Evolutionary conservation across 2,113 vertebrate species (phyloP).

Genomic region (Callithrix jacchus): DNA sequence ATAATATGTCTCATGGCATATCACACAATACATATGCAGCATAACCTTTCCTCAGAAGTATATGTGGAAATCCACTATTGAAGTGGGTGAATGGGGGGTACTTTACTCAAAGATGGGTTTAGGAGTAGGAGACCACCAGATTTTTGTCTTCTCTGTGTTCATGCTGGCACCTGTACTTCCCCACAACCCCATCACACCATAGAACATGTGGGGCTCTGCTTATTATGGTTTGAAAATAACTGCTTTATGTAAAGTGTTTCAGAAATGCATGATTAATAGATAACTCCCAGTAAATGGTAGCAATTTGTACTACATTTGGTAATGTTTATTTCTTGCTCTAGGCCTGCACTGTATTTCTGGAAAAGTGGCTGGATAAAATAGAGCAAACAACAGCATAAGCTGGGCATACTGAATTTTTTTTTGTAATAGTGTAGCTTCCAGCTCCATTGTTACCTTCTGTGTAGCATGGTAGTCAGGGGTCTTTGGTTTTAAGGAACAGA

Average conservation of each 20-base stretch:
- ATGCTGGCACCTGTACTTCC: background rate
- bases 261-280: background rate
- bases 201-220: background rate
- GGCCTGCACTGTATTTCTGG: background rate
- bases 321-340: background rate
- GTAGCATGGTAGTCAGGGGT: background rate
- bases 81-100: background rate
- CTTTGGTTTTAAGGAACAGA: background rate
- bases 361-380: background rate
- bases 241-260: background rate
- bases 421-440: background rate
- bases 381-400: background rate
- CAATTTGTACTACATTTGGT: background rate
- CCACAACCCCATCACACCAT: background rate
- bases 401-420: background rate
- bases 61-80: background rate
- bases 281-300: background rate
- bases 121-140: background rate
- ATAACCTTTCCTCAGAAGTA: background rate
- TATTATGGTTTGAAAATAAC: background rate
- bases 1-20: background rate
- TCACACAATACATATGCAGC: too few relatives aligned
- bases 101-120: background rate
- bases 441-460: background rate
- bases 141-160: background rate